These are phyloP conservation scores for Enteromius unitaeniatus DNA, from an alignment of 2,797 vertebrate genomes.

Conservation along the genomic window DNA sequence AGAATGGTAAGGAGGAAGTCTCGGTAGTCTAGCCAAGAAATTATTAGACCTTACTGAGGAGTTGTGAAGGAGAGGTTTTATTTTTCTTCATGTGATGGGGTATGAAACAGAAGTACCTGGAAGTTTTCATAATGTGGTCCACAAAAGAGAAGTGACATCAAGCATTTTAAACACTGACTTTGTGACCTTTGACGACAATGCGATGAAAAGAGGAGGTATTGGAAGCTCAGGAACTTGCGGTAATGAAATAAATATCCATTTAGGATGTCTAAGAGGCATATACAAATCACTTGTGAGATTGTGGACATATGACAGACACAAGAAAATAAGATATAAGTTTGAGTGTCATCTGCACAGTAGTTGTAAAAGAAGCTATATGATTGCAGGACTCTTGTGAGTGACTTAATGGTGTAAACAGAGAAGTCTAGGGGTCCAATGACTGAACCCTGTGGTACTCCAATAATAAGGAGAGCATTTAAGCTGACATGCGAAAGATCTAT, in stretches of 20 bases:
- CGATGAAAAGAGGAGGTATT: conserved; percentile 1
- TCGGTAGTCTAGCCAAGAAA: conserved; percentile 1
- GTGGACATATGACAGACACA: neutral
- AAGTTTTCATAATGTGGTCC: neutral
- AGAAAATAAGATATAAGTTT: neutral
- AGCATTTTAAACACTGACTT: neutral
- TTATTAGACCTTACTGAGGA: neutral
- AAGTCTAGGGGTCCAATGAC: conserved; percentile 58
- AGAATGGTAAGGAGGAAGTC: neutral
- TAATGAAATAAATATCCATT: conserved; percentile 14
- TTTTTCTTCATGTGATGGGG: neutral
- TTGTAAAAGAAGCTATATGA: neutral
- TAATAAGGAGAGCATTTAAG: neutral
- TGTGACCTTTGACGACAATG: neutral
- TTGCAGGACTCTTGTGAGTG: neutral
- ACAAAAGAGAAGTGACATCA: conserved; percentile 8
- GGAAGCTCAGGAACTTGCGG: neutral
- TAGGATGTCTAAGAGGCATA: neutral
- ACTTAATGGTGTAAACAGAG: conserved; percentile 1
- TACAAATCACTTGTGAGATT: neutral
- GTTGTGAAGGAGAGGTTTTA: neutral
- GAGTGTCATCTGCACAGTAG: neutral
- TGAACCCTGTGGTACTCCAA: conserved; percentile 39
- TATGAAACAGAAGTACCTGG: conserved; percentile 10
- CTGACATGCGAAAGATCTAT: neutral